Conservation (phyloP, 2,797 vertebrate genomes). For the Oryzias dopingdopingensis region DNA sequence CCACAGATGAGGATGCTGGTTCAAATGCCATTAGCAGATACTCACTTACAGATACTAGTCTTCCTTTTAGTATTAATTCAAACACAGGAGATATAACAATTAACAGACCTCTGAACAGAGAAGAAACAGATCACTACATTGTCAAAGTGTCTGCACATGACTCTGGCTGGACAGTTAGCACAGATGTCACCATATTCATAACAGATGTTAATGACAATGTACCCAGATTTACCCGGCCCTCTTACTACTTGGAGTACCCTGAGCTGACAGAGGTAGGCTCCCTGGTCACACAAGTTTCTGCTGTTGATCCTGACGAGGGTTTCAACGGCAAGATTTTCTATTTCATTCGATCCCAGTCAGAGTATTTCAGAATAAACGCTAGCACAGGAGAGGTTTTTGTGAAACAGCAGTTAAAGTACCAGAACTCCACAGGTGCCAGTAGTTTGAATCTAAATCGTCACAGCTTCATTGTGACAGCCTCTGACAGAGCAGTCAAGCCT, state of each 20-base stretch:
- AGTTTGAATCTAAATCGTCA: slow-evolving; percentile 92
- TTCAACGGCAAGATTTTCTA: slow-evolving; percentile 95
- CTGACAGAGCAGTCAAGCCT: slow-evolving; percentile 88
- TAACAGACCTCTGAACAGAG: slow-evolving; percentile 89
- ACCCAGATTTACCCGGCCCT: slow-evolving; percentile 90
- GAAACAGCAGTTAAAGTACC: slow-evolving; percentile 91
- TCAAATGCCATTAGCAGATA: slow-evolving; percentile 90
- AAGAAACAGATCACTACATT: slow-evolving; percentile 90
- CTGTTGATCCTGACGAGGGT: slow-evolving; percentile 89
- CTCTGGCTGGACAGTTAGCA: slow-evolving; percentile 97
- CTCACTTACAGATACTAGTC: slow-evolving; percentile 85
- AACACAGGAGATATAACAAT: slow-evolving; percentile 92
- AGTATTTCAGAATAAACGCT: slow-evolving; percentile 94
- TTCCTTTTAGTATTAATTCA: slow-evolving; percentile 90
- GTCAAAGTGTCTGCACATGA: slow-evolving; percentile 93
- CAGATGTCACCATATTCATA: slow-evolving; percentile 93
- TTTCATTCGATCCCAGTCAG: slow-evolving; percentile 94
- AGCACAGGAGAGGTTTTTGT: slow-evolving; percentile 92
- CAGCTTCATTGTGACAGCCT: slow-evolving; percentile 95
- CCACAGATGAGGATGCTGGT: slow-evolving; percentile 92
- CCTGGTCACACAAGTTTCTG: slow-evolving; percentile 87
- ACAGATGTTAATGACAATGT: slow-evolving; percentile 92
- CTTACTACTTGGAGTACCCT: slow-evolving; percentile 94
- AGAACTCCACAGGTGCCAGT: slow-evolving; percentile 84
- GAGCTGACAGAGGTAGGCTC: slow-evolving; percentile 89